These are phyloP conservation scores for Pachycephus smyrnensis DNA, from an alignment of 2,888 invertebrate genomes.

Conservation along the genomic window DNA sequence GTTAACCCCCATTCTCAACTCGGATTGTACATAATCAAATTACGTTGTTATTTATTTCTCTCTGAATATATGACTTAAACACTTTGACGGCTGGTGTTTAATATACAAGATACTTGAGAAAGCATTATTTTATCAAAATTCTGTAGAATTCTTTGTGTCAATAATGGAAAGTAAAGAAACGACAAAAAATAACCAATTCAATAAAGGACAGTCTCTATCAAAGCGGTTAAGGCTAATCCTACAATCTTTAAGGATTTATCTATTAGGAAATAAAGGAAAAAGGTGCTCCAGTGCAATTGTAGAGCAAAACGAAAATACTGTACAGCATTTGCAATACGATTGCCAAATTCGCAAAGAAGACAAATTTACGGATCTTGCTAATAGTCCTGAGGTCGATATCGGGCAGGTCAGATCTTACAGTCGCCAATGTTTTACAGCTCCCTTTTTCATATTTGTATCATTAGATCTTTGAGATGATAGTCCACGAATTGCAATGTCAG, in stretches of 20 bases:
- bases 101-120: background rate
- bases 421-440: too few relatives aligned
- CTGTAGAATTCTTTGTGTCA: background rate
- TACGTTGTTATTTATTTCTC: conserved; percentile 26
- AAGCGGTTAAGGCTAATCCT: too few relatives aligned
- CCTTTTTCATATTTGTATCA: too few relatives aligned
- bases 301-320: too few relatives aligned
- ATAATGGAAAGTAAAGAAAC: background rate
- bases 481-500: too few relatives aligned
- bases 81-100: background rate
- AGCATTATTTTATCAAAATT: background rate
- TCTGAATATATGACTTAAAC: conserved; percentile 11
- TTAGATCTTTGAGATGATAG: too few relatives aligned
- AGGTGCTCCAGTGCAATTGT: too few relatives aligned
- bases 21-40: background rate
- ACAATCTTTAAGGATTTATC: too few relatives aligned
- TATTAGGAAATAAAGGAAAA: too few relatives aligned
- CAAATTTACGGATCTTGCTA: background rate
- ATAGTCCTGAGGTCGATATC: background rate
- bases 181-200: background rate
- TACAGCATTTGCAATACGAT: too few relatives aligned
- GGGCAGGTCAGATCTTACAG: too few relatives aligned
- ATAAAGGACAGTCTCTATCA: background rate
- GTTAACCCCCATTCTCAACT: background rate
- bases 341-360: background rate